Base-by-base conservation (phyloP, 2,113 vertebrate genomes). In the Mesembrinibis cayennensis region DNA sequence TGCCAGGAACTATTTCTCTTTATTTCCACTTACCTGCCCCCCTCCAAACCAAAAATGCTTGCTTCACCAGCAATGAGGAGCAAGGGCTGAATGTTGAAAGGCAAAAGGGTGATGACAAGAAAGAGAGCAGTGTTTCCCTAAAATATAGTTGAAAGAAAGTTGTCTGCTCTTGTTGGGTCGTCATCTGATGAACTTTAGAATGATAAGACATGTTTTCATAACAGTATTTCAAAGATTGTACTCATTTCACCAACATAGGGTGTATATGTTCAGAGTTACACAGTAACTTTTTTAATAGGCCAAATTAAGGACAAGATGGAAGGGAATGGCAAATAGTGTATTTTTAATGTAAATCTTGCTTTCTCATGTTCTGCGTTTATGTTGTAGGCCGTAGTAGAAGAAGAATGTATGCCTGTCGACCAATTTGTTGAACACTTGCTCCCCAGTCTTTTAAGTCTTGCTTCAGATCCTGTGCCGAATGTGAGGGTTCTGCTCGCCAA, bases 401-500 rank as follows among this genome's bases (percentile, higher is more conserved):
- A 98, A 82, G 98, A 99, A 72, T 98, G 99, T 47, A 98, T 99
- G 98, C 98, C 99, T 11, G 98, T 98, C 66, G 99, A 98, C 27
- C 99, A 99, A 94, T 99, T 99, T 91, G 98, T 98, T 6, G 97
- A 99, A 81, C 98, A 99, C 73, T 94, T 99, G 16, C 97, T 99
- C 26, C 99, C 99, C 93, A 99, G 98, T 93, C 99, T 99, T 27
- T 90, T 99, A 25, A 99, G 99, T 88, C 98, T 99, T 4, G 98
- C 98, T 2, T 98, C 98, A 1, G 99, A 99, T 93, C 99, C 99
- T 1, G 99, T 99, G 92, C 99, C 99, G 29, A 99, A 99, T 0
- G 98, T 99, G 8, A 97, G 99, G 10, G 99, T 99, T 16, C 97
- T 99, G 95, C 98, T 99, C 1, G 99, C 99, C 94, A 99, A 99